phyloP scores from a whole-genome alignment of 1,140 invertebrate genomes.

The Drosophila sp. region DNA sequence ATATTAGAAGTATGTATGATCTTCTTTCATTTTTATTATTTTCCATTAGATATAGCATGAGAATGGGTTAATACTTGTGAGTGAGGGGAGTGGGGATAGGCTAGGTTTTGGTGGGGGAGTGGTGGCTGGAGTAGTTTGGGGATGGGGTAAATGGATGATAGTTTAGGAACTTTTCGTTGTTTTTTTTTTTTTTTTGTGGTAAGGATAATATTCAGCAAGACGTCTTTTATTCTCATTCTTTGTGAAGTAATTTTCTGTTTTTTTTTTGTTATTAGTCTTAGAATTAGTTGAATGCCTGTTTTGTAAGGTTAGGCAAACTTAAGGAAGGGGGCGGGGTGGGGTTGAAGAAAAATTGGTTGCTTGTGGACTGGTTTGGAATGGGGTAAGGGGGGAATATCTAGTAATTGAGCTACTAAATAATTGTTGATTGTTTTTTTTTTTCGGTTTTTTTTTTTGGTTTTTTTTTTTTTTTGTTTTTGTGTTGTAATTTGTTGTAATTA shows the following conservation, averaged over 20 bases:
- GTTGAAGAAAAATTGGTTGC: neutral
- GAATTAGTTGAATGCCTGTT: conserved; percentile 24
- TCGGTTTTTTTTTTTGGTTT: neutral
- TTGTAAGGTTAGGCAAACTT: conserved; percentile 25
- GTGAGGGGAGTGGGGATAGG: neutral
- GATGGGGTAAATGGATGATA: neutral
- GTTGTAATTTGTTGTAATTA: conserved; percentile 43
- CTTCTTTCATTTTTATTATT: conserved; percentile 14
- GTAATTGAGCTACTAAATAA: conserved; percentile 8
- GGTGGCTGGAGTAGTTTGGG: neutral
- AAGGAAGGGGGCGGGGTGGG: conserved; percentile 23
- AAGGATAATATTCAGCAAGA: neutral
- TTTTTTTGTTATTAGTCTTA: conserved; percentile 30
- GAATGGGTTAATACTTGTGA: conserved; percentile 32
- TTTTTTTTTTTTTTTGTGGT: too few species aligned
- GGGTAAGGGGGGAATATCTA: neutral
- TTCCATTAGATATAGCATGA: conserved; percentile 7
- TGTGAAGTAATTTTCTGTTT: conserved; percentile 15
- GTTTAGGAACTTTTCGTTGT: neutral
- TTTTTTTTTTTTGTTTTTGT: conserved; percentile 28
- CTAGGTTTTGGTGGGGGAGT: neutral
- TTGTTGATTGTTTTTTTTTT: conserved; percentile 5
- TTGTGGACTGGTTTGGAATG: neutral
- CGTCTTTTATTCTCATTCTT: neutral
- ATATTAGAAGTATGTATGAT: neutral